Conservation (phyloP, 2,888 invertebrate species). For the Sminthurinus aureus region DNA sequence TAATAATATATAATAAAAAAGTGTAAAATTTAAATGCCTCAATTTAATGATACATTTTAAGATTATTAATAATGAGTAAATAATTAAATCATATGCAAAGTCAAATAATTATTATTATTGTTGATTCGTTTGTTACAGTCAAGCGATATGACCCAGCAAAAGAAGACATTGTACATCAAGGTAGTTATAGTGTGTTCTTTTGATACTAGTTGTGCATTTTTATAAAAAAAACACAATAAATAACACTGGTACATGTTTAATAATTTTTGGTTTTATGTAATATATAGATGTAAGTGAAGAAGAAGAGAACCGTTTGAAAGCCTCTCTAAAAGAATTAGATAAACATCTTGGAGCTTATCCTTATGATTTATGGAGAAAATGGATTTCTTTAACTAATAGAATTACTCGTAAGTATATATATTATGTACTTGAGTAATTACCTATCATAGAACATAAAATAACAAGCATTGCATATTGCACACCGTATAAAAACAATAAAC, state of each 20-base stretch:
- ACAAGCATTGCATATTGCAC: neutral
- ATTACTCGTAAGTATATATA: slow-evolving; percentile 68
- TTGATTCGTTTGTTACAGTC: slow-evolving; percentile 63
- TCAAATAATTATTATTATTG: no score
- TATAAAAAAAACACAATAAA: no score
- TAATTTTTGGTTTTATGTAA: slow-evolving; percentile 28
- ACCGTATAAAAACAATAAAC: no score
- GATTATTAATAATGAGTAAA: no score
- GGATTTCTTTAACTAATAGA: slow-evolving; percentile 79
- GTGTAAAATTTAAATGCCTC: no score
- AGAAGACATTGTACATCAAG: slow-evolving; percentile 74
- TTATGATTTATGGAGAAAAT: slow-evolving; percentile 84
- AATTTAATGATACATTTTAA: no score
- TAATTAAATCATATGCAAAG: no score
- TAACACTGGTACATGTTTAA: no score
- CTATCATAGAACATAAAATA: neutral
- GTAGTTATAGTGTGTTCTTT: slow-evolving; percentile 61
- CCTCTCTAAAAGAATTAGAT: slow-evolving; percentile 77
- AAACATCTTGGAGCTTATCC: slow-evolving; percentile 88
- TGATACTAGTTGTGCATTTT: neutral
- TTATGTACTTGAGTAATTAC: neutral
- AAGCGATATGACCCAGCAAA: slow-evolving; percentile 82
- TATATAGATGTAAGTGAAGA: slow-evolving; percentile 70
- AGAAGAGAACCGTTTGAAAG: slow-evolving; percentile 70
- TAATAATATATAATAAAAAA: no score